Conservation (phyloP, 23 tunicate genomes). For the Ascidia mentula region DNA sequence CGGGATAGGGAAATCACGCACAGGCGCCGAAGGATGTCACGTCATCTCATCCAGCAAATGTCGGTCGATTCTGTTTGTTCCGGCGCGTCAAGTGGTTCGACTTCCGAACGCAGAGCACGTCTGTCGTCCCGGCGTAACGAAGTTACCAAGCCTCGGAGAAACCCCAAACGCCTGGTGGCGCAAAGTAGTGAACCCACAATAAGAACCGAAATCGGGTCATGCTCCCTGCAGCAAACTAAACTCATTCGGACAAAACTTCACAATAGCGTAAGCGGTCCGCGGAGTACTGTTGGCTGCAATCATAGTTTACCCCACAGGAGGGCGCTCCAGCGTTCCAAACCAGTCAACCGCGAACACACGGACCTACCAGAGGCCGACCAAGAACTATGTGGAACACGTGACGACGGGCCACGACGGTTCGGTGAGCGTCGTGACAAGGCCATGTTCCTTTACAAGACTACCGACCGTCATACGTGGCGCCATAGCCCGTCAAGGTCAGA, state of each 20-base stretch:
- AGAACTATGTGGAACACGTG: not conserved
- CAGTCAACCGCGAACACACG: not conserved
- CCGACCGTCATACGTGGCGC: slow-evolving; percentile 7
- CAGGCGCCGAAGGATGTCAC: too few relatives aligned
- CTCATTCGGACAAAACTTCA: too few relatives aligned
- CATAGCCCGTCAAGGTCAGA: slow-evolving; percentile 11
- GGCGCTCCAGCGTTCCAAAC: not conserved
- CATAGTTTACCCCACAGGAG: not conserved
- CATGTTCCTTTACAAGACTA: slow-evolving; percentile 8
- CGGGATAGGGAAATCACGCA: too few relatives aligned
- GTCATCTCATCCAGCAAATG: too few relatives aligned
- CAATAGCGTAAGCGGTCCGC: not conserved
- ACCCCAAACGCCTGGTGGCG: not conserved
- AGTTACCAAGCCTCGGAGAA: not conserved
- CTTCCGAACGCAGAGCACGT: not conserved
- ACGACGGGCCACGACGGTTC: not conserved
- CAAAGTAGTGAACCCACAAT: not conserved
- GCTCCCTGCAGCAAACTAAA: not conserved
- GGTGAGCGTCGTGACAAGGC: not conserved
- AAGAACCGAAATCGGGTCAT: not conserved
- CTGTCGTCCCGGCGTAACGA: not conserved
- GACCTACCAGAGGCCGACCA: not conserved
- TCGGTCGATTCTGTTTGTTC: too few relatives aligned
- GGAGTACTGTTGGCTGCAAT: too few relatives aligned
- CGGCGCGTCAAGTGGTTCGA: not conserved